These are phyloP conservation scores for Pachypanchax playfairii DNA, from an alignment of 2,113 vertebrate species.

Conservation along the genomic window DNA sequence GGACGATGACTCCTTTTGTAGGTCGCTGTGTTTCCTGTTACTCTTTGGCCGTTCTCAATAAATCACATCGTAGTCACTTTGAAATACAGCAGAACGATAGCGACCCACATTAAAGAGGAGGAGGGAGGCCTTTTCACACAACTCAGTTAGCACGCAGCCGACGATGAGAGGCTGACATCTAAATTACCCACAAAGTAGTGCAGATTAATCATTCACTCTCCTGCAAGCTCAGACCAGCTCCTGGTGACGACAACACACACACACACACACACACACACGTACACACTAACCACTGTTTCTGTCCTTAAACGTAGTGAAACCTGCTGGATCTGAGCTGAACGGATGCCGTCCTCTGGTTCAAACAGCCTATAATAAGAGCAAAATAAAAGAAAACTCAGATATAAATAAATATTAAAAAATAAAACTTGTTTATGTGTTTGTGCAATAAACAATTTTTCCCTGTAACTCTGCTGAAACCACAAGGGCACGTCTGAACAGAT, in stretches of 20 bases:
- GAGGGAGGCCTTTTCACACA: conserved; percentile 29
- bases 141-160: conserved; percentile 39
- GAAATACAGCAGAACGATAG: conserved; percentile 37
- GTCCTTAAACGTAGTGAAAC: neutral
- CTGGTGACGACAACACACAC: neutral
- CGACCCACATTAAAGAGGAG: conserved; percentile 38
- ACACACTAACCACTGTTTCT: neutral
- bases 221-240: conserved; percentile 45
- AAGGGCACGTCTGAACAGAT: no score
- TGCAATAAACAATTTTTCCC: no score
- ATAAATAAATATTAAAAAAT: no score
- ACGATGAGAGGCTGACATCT: conserved; percentile 58
- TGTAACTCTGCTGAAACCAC: no score
- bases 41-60: conserved; percentile 36
- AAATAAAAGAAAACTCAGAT: no score
- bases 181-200: conserved; percentile 63
- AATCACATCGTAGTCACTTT: conserved; percentile 51
- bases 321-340: no score
- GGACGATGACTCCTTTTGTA: conserved; percentile 11
- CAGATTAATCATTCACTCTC: conserved; percentile 70
- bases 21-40: conserved; percentile 43
- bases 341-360: no score
- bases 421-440: no score
- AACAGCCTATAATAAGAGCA: no score
- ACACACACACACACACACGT: neutral